Conservation (phyloP, 2,888 invertebrate species). For the Onthophagus sagittarius region DNA sequence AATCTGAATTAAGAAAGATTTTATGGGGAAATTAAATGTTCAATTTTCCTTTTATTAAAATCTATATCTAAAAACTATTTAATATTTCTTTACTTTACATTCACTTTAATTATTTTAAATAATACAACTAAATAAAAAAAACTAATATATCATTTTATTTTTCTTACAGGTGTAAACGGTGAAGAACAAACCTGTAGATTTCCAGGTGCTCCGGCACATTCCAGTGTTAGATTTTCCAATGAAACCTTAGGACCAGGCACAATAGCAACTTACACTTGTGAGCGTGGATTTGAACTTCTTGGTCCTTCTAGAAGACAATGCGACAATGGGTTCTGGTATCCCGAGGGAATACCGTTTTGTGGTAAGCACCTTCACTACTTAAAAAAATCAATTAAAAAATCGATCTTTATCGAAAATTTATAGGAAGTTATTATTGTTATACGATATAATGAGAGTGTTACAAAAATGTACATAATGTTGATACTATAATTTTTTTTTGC, state of each 20-base stretch:
- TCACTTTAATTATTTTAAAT: too few species aligned
- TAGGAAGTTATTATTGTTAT: background rate
- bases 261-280: conserved; percentile 80
- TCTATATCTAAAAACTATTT: too few species aligned
- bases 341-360: conserved; percentile 91
- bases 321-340: conserved; percentile 75
- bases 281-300: conserved; percentile 85
- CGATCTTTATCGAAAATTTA: background rate
- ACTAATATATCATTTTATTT: background rate
- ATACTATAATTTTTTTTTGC: background rate
- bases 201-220: conserved; percentile 89
- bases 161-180: conserved; percentile 21
- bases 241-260: conserved; percentile 58
- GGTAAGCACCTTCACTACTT: conserved; percentile 63
- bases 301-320: conserved; percentile 80
- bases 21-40: too few species aligned
- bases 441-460: too few species aligned
- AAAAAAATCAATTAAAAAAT: background rate
- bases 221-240: conserved; percentile 72
- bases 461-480: too few species aligned
- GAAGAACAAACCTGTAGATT: conserved; percentile 62
- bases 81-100: too few species aligned
- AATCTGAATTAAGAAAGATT: too few species aligned
- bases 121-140: too few species aligned
- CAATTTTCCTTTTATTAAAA: too few species aligned